Percentiles rank a stretch among this genome's conserved stretches.
Evolutionary conservation across 2,888 invertebrate species (phyloP).

Genomic region (Sipha maydis): DNA sequence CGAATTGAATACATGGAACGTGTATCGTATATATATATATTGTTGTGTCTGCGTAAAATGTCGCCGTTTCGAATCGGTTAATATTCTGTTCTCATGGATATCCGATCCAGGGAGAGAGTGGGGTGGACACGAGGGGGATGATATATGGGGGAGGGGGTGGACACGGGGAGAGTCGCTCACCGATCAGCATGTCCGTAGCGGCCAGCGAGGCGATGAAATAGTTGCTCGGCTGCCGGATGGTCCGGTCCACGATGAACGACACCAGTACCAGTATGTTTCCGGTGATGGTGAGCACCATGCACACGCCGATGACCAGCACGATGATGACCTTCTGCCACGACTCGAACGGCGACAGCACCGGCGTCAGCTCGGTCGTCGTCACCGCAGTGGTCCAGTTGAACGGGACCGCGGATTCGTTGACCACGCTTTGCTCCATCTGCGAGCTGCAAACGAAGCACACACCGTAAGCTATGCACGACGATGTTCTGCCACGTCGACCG

Average conservation of each 20-base stretch:
- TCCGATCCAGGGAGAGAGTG: no score
- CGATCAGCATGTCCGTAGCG: constrained; percentile 96
- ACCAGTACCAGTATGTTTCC: constrained; percentile 95
- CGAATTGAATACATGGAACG: no score
- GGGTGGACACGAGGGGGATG: no score
- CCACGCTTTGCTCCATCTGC: constrained; percentile 48
- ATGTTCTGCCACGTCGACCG: no score
- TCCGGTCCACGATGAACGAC: constrained; percentile 93
- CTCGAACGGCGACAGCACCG: constrained; percentile 84
- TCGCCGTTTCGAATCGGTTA: no score
- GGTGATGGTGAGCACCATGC: constrained; percentile 90
- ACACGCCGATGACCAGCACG: constrained; percentile 85
- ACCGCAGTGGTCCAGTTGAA: constrained; percentile 38
- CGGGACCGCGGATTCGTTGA: constrained; percentile 13
- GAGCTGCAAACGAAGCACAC: background rate
- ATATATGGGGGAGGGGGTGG: no score
- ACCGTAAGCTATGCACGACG: no score
- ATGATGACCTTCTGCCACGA: constrained; percentile 91
- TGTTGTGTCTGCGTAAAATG: no score
- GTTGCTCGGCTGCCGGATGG: constrained; percentile 96
- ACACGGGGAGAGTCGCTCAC: constrained; percentile 69
- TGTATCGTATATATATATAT: no score
- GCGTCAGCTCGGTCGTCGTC: constrained; percentile 66
- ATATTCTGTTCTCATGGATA: no score
- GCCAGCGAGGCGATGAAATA: constrained; percentile 99